Percentiles rank a stretch among this genome's conserved stretches.
Conservation (phyloP, 1,140 invertebrate genomes). For the Hycleus cichorii region DNA sequence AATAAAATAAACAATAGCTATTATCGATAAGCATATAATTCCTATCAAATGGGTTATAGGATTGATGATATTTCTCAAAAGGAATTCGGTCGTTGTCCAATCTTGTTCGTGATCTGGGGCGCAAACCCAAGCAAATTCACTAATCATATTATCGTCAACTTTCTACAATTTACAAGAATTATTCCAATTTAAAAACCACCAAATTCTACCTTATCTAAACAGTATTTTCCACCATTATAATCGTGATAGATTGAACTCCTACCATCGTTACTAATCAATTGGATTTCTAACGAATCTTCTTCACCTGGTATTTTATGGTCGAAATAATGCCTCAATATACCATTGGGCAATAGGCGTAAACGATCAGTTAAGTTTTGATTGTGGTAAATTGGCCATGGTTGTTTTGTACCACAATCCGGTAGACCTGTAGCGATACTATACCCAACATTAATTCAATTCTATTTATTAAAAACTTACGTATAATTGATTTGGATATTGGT, state of each 20-base stretch:
- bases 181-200: background rate
- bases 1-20: constrained; percentile 75
- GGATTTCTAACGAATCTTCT: constrained; percentile 31
- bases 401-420: constrained; percentile 61
- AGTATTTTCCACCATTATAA: constrained; percentile 66
- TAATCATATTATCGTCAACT: constrained; percentile 40
- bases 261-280: constrained; percentile 40
- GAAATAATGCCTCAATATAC: constrained; percentile 62
- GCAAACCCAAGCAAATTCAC: constrained; percentile 66
- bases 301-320: constrained; percentile 44
- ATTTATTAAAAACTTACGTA: constrained; percentile 22
- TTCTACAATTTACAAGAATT: constrained; percentile 21
- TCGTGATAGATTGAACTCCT: constrained; percentile 55
- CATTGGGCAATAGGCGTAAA: constrained; percentile 58
- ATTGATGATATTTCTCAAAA: constrained; percentile 66
- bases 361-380: constrained; percentile 51
- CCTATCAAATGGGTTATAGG: constrained; percentile 65
- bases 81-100: constrained; percentile 61
- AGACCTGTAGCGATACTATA: constrained; percentile 53
- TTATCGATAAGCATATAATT: constrained; percentile 61
- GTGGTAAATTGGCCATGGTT: constrained; percentile 66
- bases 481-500: constrained; percentile 43
- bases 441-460: background rate
- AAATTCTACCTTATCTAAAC: constrained; percentile 62
- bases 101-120: constrained; percentile 56